Evolutionary conservation across 2,797 vertebrate genomes (phyloP), one percentile per base, ranked within the genome.

Genomic region (Coracias cyanogaster): DNA sequence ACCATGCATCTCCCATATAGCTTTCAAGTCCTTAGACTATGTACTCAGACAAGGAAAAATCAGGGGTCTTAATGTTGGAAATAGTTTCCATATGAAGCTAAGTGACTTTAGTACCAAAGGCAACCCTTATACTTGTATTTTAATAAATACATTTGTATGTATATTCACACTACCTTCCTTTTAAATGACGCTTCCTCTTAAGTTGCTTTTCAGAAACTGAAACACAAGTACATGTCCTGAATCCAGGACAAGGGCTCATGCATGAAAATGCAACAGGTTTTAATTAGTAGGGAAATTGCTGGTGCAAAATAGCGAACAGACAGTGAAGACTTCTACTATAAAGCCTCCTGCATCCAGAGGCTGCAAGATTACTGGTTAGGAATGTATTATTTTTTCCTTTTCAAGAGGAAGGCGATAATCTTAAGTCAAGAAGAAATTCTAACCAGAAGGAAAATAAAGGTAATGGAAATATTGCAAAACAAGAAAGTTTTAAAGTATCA

Each of bases 381-480:
- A 80, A 3, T 2, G 64, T 46, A 86, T 12, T 1, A 16, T 2
- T 28, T 80, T 66, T 88, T 74, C 12, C 31, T 83, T 86, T 65
- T 17, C 52, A 91, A 7, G 16, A 73, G 35, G 46, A 86, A 73
- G 13, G 17, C 60, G 73, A 41, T 28, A 49, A 65, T 51, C 49
- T 91, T 65, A 80, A 78, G 6, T 2, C 6, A 73, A 65, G 6
- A 28, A 54, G n/a, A 94, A 93, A 90, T 70, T 74, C 77, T 70
- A 91, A 93, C 82, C 17, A 61, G 35, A 86, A 88, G 28, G 43
- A 89, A 94, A 94, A 78, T 45, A 66, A 89, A 57, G 21, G 24
- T 43, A 92, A 86, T 37, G 46, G 48, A 90, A 82, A 93, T 83
- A 91, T 41, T 92, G 39, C 69, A 52, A 92, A 92, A 55, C n/a